These are phyloP conservation scores for Taxidea taxus DNA, from an alignment of 2,113 vertebrate genomes.

Conservation along the genomic window DNA sequence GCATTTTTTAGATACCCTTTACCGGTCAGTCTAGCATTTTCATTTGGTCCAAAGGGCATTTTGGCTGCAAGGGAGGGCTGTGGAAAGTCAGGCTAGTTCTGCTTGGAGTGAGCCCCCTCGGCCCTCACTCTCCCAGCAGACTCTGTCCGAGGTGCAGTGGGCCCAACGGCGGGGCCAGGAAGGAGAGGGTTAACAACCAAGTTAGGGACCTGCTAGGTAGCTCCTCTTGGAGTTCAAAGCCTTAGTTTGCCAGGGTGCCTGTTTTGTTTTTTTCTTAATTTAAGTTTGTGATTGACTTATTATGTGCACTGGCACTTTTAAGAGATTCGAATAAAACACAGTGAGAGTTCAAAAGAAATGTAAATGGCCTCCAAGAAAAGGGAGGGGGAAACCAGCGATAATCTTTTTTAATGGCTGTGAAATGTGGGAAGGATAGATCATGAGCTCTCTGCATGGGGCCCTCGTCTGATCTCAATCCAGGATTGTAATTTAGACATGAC, in stretches of 20 bases:
- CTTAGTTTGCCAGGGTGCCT: slow-evolving; percentile 55
- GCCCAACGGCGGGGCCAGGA: neutral
- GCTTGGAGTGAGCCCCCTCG: neutral
- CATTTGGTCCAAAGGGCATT: neutral
- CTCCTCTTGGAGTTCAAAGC: slow-evolving; percentile 73
- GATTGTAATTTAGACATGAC: slow-evolving; percentile 90
- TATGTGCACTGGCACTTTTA: slow-evolving; percentile 85
- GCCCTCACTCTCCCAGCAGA: neutral
- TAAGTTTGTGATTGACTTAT: slow-evolving; percentile 87
- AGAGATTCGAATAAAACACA: slow-evolving; percentile 85
- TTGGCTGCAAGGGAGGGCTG: neutral
- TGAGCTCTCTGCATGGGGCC: slow-evolving; percentile 86
- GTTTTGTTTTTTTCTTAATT: slow-evolving; percentile 82
- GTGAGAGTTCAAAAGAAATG: slow-evolving; percentile 87
- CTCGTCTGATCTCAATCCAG: slow-evolving; percentile 86
- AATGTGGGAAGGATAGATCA: slow-evolving; percentile 85
- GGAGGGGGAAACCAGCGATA: slow-evolving; percentile 72
- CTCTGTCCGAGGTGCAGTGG: neutral
- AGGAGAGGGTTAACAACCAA: neutral
- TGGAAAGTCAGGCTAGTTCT: neutral
- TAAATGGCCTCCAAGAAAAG: slow-evolving; percentile 87
- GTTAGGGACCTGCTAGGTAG: slow-evolving; percentile 56
- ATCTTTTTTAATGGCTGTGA: slow-evolving; percentile 87
- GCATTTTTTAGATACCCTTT: neutral
- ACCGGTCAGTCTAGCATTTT: neutral